These are phyloP conservation scores for Apamea sordens DNA, from an alignment of 2,888 invertebrate species.

Conservation along the genomic window DNA sequence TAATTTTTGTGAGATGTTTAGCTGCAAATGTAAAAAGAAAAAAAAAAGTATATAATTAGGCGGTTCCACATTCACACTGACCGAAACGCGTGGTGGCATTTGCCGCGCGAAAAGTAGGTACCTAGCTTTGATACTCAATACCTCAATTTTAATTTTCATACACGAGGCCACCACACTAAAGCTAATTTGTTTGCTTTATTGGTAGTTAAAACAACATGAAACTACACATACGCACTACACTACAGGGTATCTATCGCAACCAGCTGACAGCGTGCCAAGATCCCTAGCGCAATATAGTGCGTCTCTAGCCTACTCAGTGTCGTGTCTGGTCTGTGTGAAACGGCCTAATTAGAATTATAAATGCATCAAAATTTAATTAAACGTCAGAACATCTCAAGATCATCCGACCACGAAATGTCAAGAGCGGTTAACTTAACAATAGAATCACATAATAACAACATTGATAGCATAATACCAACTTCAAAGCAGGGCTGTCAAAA, in stretches of 20 bases:
- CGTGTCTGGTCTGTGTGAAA: background rate
- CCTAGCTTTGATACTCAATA: background rate
- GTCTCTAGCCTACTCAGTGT: background rate
- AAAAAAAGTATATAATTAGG: background rate
- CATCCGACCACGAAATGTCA: conserved; percentile 33
- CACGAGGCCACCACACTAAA: background rate
- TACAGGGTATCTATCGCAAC: background rate
- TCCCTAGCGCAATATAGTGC: background rate
- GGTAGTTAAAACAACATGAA: background rate
- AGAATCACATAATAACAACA: conserved; percentile 45
- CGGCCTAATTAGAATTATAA: background rate
- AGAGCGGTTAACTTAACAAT: conserved; percentile 45
- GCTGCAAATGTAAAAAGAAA: background rate
- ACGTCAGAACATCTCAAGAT: conserved; percentile 38
- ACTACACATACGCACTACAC: background rate
- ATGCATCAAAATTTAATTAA: conserved; percentile 38
- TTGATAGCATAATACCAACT: conserved; percentile 52
- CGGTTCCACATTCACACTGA: background rate
- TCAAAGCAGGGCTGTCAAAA: conserved; percentile 60
- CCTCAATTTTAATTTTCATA: background rate
- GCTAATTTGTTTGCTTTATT: background rate
- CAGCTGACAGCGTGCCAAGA: background rate
- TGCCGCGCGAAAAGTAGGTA: background rate
- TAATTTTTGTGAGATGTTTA: background rate
- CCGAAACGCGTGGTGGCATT: background rate